Evolutionary conservation across 2,113 vertebrate species (phyloP).

Genomic region (Polypterus bichir): DNA sequence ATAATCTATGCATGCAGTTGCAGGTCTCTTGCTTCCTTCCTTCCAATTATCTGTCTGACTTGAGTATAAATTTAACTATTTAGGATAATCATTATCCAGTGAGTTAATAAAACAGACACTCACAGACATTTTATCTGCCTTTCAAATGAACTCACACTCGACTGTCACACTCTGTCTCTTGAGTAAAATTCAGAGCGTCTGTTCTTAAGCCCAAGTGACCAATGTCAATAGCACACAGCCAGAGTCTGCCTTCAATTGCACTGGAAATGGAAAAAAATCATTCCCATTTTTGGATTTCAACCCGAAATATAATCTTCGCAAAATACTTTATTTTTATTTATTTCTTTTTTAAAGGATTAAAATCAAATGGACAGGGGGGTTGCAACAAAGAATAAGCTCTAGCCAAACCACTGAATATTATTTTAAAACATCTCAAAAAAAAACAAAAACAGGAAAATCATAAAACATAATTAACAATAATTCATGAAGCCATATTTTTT

Average conservation of each 20-base stretch:
- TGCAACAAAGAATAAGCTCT: neutral
- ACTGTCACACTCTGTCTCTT: neutral
- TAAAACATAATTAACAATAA: neutral
- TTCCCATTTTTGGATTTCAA: no score
- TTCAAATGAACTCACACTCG: neutral
- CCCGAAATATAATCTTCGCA: no score
- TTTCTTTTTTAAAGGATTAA: no score
- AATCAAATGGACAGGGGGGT: no score
- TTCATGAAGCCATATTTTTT: neutral
- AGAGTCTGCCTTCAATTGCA: no score
- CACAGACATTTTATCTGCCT: no score
- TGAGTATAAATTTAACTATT: neutral
- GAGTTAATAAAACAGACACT: neutral
- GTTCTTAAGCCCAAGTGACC: no score
- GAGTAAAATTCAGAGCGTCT: no score
- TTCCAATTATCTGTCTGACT: neutral
- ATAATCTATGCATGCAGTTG: no score
- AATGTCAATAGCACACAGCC: no score
- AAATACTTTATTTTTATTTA: no score
- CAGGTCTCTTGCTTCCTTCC: neutral
- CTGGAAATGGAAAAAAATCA: no score
- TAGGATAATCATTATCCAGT: neutral
- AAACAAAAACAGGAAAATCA: neutral
- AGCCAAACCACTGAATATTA: neutral
- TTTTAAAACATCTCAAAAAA: neutral